Base-by-base conservation (phyloP, 2,888 invertebrate genomes). In the Brachypterus glaber region DNA sequence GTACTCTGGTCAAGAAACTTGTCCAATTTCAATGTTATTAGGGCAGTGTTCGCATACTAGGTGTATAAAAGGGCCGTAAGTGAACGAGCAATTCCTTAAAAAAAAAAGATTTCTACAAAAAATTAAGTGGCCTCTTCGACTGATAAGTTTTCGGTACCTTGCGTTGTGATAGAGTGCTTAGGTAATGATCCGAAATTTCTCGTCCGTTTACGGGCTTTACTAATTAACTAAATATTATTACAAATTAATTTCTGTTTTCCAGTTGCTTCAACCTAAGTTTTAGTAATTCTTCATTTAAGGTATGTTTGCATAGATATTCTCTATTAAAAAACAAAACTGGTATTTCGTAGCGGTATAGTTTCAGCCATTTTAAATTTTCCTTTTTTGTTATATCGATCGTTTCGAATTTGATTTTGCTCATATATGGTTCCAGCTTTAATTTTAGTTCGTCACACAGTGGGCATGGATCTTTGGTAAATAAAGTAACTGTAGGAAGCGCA, bases 321-420 rank as follows among this genome's bases (percentile, higher is more conserved):
- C 82, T 84, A 66, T 90, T 82, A 4, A 91, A 69, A 64, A 89
- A 88, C 49, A 92, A 64, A 5, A 92, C 91, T 27, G 92, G 91
- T 57, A 92, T 91, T 58, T 92, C 89, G 58, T 80, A 73, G 46
- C 79, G 74, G 57, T 88, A 92, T 30, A 85, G 67, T 41, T 79
- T 70, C 40, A 79, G 67, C 74, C 79, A 88, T 35, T 74, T 69
- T 21, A 82, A 57, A 63, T 90, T 88, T 53, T 78, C 80, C 57
- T 75, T 75, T 9, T 71, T 68, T 11, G 78, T 77, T 33, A 92
- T 91, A 62, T 87, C 79, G 33, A 91, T 75, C 62, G 80, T 79
- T 59, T 82, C 67, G 45, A 90, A 71, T 21, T 69, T 59, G 55
- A 85, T 74, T 55, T 75, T 72, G 48, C 67, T 63, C 53, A 77